These are phyloP conservation scores for Thamnophis elegans DNA, from an alignment of 2,797 vertebrate genomes.

Conservation along the genomic window DNA sequence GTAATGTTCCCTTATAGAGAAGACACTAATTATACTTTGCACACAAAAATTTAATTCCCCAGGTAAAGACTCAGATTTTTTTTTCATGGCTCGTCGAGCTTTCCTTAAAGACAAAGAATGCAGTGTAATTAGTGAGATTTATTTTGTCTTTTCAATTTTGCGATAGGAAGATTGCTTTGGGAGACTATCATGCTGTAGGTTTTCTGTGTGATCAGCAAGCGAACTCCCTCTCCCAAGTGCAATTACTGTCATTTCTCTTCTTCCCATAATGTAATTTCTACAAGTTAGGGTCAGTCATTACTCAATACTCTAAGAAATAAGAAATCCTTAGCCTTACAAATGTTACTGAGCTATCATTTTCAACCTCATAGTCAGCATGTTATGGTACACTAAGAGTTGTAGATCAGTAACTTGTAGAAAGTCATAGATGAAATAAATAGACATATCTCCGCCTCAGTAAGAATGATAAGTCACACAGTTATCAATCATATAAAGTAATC, in stretches of 20 bases:
- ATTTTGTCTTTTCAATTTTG: not conserved
- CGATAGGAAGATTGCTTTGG: not conserved
- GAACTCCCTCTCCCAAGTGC: not conserved
- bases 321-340: not conserved
- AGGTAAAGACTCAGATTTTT: not conserved
- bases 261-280: not conserved
- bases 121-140: slow-evolving; percentile 1
- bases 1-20: not conserved
- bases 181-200: not conserved
- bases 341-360: not conserved
- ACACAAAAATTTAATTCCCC: accelerated
- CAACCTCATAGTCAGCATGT: not conserved
- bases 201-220: not conserved
- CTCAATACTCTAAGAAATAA: not conserved
- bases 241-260: not conserved
- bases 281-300: not conserved
- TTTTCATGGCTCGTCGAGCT: slow-evolving; percentile 19
- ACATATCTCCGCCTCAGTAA: not conserved
- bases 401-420: not conserved
- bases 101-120: not conserved
- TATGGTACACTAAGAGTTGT: not conserved
- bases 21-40: not conserved
- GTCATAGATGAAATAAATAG: not conserved
- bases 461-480: not conserved
- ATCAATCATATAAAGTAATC: not conserved